Evolutionary conservation across 2,113 vertebrate species (phyloP), one percentile per base, ranked within the genome.

Genomic region (Ptilonorhynchus violaceus): DNA sequence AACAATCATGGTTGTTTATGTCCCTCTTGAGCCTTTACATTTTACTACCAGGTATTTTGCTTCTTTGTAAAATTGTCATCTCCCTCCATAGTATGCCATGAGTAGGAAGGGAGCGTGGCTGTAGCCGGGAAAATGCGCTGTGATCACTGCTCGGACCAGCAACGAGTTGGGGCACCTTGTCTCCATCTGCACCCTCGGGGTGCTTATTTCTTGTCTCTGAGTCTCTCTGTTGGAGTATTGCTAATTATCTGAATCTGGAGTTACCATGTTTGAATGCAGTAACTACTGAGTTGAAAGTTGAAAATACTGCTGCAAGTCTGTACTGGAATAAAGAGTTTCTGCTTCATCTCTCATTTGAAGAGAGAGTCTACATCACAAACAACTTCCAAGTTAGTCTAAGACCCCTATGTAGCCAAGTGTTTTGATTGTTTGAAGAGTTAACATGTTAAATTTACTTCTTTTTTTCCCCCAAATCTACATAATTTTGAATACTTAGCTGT

Each of bases 31-130:
- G 22, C 35, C 41, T 79, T 92, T 87, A 44, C 28, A 69, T 80
- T 68, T 83, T 68, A 17, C 49, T 30, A 3, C 37, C n/a, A 68
- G 22, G 11, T 11, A 56, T 92, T 94, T 86, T 88, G 5, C 30
- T 79, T 47, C 41, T 63, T 42, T 75, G 30, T 27, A 27, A 55
- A 68, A 37, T 23, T 30, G 7, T 60, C 37, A 6, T n/a, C 6
- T 3, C 14, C 7, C 14, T 52, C 28, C 0, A 0, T 33, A 14
- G 15, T 3, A 21, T 62, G 33, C 46, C 1, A 0, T 22, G 7
- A 30, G 35, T 6, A 7, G 44, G 52, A 68, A 14, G 13, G 31
- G 42, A 75, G 16, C 0, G 0, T 1, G 5, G 16, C 37, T 39
- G 30, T 30, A 66, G 44, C 12, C 4, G 2, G 21, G 35, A 44